Conservation (phyloP, 2,113 vertebrate species). For the Phylloscopus whistleri region DNA sequence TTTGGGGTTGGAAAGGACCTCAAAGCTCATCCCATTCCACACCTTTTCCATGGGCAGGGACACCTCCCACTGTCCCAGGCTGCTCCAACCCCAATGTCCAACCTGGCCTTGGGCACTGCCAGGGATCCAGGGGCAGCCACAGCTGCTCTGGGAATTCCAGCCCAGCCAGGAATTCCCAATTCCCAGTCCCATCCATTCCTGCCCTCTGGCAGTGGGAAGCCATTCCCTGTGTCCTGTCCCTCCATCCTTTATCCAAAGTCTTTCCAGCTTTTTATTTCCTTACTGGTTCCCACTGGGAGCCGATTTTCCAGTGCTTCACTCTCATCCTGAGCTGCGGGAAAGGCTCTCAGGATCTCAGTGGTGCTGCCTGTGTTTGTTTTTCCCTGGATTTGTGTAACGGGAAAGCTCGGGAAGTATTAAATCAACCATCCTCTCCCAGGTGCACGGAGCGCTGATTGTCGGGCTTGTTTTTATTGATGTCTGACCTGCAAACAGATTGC, state of each 20-base stretch:
- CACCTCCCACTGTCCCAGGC: accelerated
- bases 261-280: background rate
- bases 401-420: background rate
- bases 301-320: accelerated
- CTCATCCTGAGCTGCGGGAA: accelerated
- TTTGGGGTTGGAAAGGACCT: background rate
- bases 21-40: background rate
- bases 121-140: background rate
- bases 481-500: background rate
- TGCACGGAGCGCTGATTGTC: background rate
- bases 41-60: background rate
- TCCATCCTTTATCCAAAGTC: background rate
- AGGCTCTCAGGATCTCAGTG: background rate
- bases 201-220: background rate
- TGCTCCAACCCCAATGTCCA: background rate
- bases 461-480: background rate
- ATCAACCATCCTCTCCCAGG: background rate
- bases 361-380: background rate
- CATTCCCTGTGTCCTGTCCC: background rate
- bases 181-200: background rate
- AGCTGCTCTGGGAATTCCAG: background rate
- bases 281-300: background rate
- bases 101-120: background rate
- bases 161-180: background rate
- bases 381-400: background rate